These are phyloP conservation scores for Trachemys scripta DNA, from an alignment of 2,113 vertebrate genomes.

Conservation along the genomic window DNA sequence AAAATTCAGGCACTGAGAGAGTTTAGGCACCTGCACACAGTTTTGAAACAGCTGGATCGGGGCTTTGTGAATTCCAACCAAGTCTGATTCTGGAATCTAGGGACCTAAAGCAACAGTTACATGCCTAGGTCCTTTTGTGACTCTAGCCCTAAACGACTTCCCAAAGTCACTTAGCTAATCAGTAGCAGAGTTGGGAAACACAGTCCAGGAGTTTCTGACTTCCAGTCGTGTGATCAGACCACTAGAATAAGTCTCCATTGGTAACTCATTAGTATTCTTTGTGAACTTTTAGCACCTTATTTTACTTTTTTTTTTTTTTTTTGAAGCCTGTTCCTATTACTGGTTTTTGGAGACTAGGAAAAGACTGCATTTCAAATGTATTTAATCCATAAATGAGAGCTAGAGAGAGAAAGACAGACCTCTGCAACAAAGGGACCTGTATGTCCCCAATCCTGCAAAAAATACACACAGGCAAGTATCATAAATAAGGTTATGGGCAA, in stretches of 20 bases:
- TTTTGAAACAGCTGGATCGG: background rate
- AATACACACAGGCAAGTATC: background rate
- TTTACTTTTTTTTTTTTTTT: no score
- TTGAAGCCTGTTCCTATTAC: background rate
- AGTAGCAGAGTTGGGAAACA: conserved; percentile 25
- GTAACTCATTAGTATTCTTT: background rate
- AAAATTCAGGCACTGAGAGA: background rate
- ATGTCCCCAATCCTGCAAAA: conserved; percentile 11
- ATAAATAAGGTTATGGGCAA: background rate
- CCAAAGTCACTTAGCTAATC: conserved; percentile 16
- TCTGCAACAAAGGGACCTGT: background rate
- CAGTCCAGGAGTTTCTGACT: conserved; percentile 16
- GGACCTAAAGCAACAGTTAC: background rate
- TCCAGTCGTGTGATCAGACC: conserved; percentile 11
- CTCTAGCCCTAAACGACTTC: background rate
- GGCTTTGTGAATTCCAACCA: background rate
- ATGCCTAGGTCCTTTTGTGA: background rate
- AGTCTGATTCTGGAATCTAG: background rate
- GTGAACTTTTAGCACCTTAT: background rate
- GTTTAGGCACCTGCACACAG: background rate
- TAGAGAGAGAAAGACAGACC: background rate
- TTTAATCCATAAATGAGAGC: background rate
- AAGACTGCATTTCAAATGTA: background rate
- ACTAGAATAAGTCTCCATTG: conserved; percentile 20
- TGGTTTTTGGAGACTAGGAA: background rate